These are phyloP conservation scores for Chloroclystis v-ata DNA, from an alignment of 2,888 invertebrate species.

Conservation along the genomic window DNA sequence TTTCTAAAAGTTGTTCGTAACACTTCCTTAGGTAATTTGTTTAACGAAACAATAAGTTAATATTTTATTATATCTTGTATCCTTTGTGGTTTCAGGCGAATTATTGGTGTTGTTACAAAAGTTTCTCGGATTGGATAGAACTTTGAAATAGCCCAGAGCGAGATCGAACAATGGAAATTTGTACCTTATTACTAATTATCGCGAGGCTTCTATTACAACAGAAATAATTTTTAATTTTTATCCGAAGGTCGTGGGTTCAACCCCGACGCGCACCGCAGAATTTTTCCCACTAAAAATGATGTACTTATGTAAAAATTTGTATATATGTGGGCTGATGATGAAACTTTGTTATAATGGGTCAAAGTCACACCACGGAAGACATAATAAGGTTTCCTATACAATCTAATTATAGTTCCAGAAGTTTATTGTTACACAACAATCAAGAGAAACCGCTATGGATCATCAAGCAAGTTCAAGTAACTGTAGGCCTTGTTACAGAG, in stretches of 20 bases:
- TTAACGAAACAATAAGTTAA: not conserved
- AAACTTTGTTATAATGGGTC: too few relatives aligned
- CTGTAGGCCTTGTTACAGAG: conserved; percentile 16
- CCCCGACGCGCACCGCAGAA: too few relatives aligned
- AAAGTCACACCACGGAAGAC: not conserved
- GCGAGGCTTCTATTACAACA: conserved; percentile 2
- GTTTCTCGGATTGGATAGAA: conserved; percentile 3
- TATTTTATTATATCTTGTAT: not conserved
- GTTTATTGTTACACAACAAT: conserved; percentile 15
- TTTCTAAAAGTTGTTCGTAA: not conserved
- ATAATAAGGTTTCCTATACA: not conserved
- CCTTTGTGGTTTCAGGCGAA: not conserved
- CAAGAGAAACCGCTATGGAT: conserved; percentile 5
- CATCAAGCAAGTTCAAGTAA: conserved; percentile 11
- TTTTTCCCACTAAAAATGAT: too few relatives aligned
- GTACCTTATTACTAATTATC: not conserved
- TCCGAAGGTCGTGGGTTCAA: too few relatives aligned
- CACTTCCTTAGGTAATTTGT: not conserved
- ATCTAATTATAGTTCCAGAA: conserved; percentile 8
- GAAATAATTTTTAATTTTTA: conserved; percentile 11
- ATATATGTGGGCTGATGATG: too few relatives aligned
- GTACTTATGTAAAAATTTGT: too few relatives aligned
- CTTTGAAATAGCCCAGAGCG: conserved; percentile 1
- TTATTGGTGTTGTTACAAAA: conserved; percentile 1
- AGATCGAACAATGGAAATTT: conserved; percentile 10